These are phyloP conservation scores for Drosophila mayri DNA, from an alignment of 1,140 invertebrate genomes.

Conservation along the genomic window DNA sequence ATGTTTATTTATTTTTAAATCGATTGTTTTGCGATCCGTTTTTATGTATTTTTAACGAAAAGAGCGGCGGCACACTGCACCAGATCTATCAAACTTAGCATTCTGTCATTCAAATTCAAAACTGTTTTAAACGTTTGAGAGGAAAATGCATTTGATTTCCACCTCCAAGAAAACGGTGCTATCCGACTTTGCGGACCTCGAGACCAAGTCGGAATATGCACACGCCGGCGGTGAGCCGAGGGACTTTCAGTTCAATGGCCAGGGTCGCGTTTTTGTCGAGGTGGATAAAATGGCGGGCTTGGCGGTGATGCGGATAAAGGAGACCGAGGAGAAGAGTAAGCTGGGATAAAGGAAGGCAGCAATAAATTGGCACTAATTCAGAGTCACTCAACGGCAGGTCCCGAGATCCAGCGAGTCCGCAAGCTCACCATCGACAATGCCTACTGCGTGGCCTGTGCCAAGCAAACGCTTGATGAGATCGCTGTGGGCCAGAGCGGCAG, in stretches of 20 bases:
- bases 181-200: constrained; percentile 77
- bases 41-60: neutral
- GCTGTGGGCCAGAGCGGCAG: constrained; percentile 75
- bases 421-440: constrained; percentile 80
- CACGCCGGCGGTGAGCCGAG: constrained; percentile 67
- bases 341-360: neutral
- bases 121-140: neutral
- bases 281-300: constrained; percentile 78
- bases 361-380: neutral
- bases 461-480: constrained; percentile 67
- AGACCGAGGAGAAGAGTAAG: constrained; percentile 59
- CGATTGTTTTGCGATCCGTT: neutral
- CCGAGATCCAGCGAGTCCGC: constrained; percentile 76
- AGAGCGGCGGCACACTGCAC: constrained; percentile 8
- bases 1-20: neutral
- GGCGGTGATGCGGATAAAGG: constrained; percentile 76
- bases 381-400: constrained; percentile 16
- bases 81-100: neutral
- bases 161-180: constrained; percentile 74
- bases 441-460: constrained; percentile 72
- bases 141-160: constrained; percentile 74
- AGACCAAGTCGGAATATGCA: constrained; percentile 69
- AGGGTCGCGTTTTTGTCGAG: constrained; percentile 70
- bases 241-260: constrained; percentile 80
- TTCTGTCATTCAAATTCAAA: constrained; percentile 25